Evolutionary conservation across 2,888 invertebrate species (phyloP).

Genomic region (Listrodromus nycthemerus): DNA sequence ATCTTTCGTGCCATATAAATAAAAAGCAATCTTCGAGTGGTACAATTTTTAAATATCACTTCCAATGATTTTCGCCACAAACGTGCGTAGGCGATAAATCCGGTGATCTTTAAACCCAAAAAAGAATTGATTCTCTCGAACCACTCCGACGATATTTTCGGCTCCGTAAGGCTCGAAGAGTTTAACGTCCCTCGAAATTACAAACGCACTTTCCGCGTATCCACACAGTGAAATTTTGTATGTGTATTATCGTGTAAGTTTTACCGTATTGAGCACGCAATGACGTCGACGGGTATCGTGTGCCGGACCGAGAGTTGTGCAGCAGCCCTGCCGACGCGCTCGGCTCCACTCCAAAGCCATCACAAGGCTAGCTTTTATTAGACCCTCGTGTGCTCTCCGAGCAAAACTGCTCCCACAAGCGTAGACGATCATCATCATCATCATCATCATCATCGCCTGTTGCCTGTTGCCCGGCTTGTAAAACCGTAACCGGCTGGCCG

Average conservation of each 20-base stretch:
- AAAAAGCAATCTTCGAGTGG: too few relatives aligned
- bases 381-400: conserved; percentile 49
- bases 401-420: conserved; percentile 54
- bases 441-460: conserved; percentile 46
- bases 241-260: conserved; percentile 1
- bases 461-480: conserved; percentile 48
- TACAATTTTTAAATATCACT: too few relatives aligned
- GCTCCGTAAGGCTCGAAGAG: conserved; percentile 15
- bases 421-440: conserved; percentile 51
- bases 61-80: too few relatives aligned
- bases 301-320: conserved; percentile 30
- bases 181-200: conserved; percentile 28
- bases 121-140: conserved; percentile 39
- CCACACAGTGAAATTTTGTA: background rate
- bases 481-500: conserved; percentile 44
- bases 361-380: conserved; percentile 67
- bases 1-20: background rate
- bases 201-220: conserved; percentile 5
- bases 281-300: conserved; percentile 59
- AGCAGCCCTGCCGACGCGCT: conserved; percentile 48
- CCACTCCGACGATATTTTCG: conserved; percentile 50
- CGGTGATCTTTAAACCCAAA: background rate
- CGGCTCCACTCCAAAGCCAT: conserved; percentile 63
- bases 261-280: conserved; percentile 39
- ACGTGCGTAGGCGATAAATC: too few relatives aligned